These are phyloP conservation scores for Labia minor DNA, from an alignment of 2,888 invertebrate species.

Conservation along the genomic window DNA sequence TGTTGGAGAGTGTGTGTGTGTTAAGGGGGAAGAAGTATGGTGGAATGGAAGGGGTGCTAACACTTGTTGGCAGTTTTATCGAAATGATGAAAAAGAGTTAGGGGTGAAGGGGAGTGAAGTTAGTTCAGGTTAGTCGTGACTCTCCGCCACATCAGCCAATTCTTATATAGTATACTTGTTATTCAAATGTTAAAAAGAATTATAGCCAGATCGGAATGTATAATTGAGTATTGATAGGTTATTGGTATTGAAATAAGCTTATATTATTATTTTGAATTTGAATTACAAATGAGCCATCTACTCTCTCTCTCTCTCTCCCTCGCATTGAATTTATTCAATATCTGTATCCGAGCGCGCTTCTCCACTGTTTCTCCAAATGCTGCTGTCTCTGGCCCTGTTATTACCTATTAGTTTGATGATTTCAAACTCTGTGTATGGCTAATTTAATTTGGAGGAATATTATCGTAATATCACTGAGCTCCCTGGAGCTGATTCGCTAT, in stretches of 20 bases:
- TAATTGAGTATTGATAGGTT: slow-evolving; percentile 13
- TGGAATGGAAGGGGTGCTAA: too few species aligned
- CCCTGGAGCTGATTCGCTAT: not conserved
- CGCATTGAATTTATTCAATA: slow-evolving; percentile 13
- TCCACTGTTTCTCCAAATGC: slow-evolving; percentile 13
- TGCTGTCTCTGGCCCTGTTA: not conserved
- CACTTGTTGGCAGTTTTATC: not conserved
- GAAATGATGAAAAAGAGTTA: not conserved
- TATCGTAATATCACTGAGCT: slow-evolving; percentile 4
- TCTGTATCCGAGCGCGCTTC: slow-evolving; percentile 3
- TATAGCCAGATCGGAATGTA: slow-evolving; percentile 13
- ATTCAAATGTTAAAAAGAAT: slow-evolving; percentile 13
- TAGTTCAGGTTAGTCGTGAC: not conserved
- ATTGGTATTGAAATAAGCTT: slow-evolving; percentile 13
- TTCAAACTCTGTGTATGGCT: slow-evolving; percentile 3
- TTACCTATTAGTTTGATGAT: not conserved
- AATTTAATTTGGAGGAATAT: slow-evolving; percentile 13
- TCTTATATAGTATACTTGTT: slow-evolving; percentile 13
- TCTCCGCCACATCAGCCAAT: not conserved
- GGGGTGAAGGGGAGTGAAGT: too few species aligned
- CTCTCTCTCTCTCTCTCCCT: too few species aligned
- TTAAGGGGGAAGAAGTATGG: too few species aligned
- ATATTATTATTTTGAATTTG: slow-evolving; percentile 13
- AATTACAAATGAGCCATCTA: not conserved
- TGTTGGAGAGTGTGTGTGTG: too few species aligned